A percentile compares a stretch with the other conserved stretches of the same genome.
Evolutionary conservation across 2,113 vertebrate species (phyloP).

Genomic region (Herpetotheres cachinnans): DNA sequence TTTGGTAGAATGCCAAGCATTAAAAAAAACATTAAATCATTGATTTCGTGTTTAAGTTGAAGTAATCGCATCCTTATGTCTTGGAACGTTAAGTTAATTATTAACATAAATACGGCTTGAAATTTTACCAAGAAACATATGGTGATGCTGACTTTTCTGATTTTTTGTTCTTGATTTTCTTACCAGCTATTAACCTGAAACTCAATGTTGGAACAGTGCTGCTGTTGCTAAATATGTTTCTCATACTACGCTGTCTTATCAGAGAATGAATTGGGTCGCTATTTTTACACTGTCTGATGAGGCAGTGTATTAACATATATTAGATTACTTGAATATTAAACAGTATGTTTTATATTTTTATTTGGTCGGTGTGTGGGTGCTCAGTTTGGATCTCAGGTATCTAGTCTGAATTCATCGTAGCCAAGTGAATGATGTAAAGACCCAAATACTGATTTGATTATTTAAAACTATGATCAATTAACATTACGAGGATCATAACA

Average conservation of each 20-base stretch:
- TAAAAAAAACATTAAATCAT: background rate
- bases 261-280: background rate
- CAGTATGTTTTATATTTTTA: background rate
- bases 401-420: background rate
- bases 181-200: background rate
- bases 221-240: background rate
- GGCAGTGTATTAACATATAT: background rate
- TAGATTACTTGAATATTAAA: conserved; percentile 14
- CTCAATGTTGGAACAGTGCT: background rate
- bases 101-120: background rate
- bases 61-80: background rate
- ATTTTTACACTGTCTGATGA: background rate
- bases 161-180: background rate
- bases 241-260: background rate
- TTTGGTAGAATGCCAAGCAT: background rate
- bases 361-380: background rate
- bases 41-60: background rate
- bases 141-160: background rate
- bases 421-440: background rate
- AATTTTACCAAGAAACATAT: background rate
- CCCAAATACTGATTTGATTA: background rate
- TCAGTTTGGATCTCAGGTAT: background rate
- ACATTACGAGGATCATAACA: background rate
- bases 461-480: background rate
- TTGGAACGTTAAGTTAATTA: background rate